A percentile compares a stretch with the other conserved stretches of the same genome.
These are phyloP conservation scores for Heterodera filipjevi DNA, from an alignment of 2,888 invertebrate genomes.

Conservation along the genomic window DNA sequence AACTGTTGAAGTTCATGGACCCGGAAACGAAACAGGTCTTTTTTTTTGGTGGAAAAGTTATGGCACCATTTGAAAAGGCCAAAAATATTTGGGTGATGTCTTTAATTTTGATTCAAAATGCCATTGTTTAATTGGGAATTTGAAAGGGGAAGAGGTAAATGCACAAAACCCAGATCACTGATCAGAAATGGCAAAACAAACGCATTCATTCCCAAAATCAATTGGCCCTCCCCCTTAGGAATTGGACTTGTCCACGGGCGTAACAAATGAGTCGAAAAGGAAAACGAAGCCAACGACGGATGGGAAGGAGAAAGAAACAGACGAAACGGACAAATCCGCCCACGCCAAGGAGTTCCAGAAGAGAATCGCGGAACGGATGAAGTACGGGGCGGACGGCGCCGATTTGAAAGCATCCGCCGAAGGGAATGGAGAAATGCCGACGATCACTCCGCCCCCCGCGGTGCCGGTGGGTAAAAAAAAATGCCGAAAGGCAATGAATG, in stretches of 20 bases:
- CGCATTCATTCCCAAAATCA: too few species aligned
- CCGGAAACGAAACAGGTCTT: slow-evolving; percentile 1
- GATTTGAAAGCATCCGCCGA: background rate
- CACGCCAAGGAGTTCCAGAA: background rate
- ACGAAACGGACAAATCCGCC: background rate
- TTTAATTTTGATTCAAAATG: too few species aligned
- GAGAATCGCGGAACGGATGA: background rate
- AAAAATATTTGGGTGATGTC: too few species aligned
- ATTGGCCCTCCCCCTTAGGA: too few species aligned
- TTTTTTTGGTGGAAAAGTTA: too few species aligned
- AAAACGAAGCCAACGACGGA: background rate
- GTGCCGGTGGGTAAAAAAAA: background rate
- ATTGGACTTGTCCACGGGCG: background rate
- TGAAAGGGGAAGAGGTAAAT: too few species aligned
- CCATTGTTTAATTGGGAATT: too few species aligned
- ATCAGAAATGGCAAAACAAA: too few species aligned
- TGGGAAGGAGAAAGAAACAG: background rate
- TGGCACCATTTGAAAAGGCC: too few species aligned
- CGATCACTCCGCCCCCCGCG: background rate
- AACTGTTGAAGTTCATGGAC: background rate
- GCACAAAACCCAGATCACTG: too few species aligned
- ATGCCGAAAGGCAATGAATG: background rate
- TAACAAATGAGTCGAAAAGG: background rate
- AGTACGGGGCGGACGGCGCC: background rate
- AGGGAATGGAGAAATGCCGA: background rate